Conservation (phyloP, 2,888 invertebrate genomes). For the Mechanitis messenoides region DNA sequence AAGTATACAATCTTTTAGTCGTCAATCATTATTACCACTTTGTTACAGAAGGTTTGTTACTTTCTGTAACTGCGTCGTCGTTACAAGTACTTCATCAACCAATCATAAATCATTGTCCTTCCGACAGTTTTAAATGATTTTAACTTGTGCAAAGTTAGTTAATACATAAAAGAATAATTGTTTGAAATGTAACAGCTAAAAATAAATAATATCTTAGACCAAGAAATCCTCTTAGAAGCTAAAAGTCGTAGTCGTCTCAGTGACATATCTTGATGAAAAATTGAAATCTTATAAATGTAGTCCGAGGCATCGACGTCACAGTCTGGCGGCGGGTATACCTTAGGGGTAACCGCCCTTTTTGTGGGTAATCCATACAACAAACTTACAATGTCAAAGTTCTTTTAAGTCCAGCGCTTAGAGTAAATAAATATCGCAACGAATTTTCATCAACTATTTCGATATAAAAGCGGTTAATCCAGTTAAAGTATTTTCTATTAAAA, state of each 20-base stretch:
- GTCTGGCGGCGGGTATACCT: constrained; percentile 1
- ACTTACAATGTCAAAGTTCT: constrained; percentile 4
- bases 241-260: background rate
- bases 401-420: background rate
- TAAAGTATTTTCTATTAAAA: background rate
- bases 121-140: too few relatives aligned
- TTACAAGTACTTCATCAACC: too few relatives aligned
- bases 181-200: too few relatives aligned
- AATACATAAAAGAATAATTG: too few relatives aligned
- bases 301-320: constrained; percentile 1
- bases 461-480: background rate
- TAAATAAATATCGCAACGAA: background rate
- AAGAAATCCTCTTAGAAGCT: background rate
- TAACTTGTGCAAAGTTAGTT: too few relatives aligned
- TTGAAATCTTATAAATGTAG: constrained; percentile 1
- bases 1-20: too few relatives aligned
- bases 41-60: too few relatives aligned
- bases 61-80: too few relatives aligned
- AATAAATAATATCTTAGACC: background rate
- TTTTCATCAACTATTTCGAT: background rate
- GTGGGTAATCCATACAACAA: constrained; percentile 1
- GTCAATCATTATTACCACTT: too few relatives aligned
- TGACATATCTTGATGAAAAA: constrained; percentile 4
- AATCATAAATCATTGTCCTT: too few relatives aligned
- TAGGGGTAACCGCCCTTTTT: constrained; percentile 1